phyloP scores from a whole-genome alignment of 1,140 invertebrate species.

The Drosophila insularis region DNA sequence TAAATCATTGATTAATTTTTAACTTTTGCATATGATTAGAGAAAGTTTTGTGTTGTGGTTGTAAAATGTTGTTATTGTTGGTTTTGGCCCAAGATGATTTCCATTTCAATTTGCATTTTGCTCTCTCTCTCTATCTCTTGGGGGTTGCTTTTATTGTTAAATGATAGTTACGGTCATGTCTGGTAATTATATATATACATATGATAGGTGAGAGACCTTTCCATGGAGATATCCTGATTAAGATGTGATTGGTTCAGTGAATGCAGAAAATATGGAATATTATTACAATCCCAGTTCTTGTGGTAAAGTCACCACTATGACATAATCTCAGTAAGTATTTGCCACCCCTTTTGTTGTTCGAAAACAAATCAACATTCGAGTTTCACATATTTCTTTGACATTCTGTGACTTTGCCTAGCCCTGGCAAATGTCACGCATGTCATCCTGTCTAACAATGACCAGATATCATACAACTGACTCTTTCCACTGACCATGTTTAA shows the following conservation, averaged over 20 bases:
- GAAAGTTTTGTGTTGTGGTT: constrained; percentile 44
- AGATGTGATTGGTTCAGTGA: constrained; percentile 2
- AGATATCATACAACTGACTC: constrained; percentile 47
- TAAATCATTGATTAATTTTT: constrained; percentile 78
- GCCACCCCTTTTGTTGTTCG: constrained; percentile 39
- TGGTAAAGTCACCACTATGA: too few species aligned
- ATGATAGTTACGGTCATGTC: constrained; percentile 36
- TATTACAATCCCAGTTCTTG: too few species aligned
- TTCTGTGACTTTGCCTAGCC: constrained; percentile 13
- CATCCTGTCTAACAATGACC: constrained; percentile 53
- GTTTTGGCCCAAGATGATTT: constrained; percentile 38
- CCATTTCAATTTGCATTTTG: constrained; percentile 39
- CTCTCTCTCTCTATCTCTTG: neutral
- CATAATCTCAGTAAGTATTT: neutral
- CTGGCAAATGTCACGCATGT: constrained; percentile 70
- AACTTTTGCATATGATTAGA: constrained; percentile 76
- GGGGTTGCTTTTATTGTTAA: constrained; percentile 26
- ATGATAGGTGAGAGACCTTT: constrained; percentile 31
- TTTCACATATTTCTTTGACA: constrained; percentile 54
- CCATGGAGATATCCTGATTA: neutral
- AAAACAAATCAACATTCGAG: constrained; percentile 21
- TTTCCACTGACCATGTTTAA: constrained; percentile 40
- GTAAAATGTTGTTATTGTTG: constrained; percentile 3
- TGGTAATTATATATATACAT: constrained; percentile 38
- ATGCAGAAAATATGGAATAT: too few species aligned